These are phyloP conservation scores for Puffinus mauretanicus DNA, from an alignment of 2,113 vertebrate genomes.

Conservation along the genomic window DNA sequence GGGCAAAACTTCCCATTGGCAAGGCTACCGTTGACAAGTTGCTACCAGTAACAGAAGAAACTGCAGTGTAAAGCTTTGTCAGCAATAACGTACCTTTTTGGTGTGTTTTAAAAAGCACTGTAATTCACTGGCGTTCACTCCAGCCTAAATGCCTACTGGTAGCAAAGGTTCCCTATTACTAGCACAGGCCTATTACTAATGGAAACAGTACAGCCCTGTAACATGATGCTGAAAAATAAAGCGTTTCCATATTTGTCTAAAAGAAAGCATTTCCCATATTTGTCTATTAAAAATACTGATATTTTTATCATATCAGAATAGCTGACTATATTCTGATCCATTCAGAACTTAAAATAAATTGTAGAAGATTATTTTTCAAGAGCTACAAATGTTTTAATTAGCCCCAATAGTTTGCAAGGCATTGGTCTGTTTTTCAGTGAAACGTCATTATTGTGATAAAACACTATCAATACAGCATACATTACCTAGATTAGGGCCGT, in stretches of 20 bases:
- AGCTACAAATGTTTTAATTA: not conserved
- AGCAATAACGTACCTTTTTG: not conserved
- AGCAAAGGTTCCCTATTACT: not conserved
- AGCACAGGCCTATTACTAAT: not conserved
- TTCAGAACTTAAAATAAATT: not conserved
- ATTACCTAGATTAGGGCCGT: not conserved
- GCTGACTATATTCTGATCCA: not conserved
- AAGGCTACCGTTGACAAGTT: not conserved
- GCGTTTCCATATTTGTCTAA: not conserved
- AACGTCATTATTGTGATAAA: not conserved
- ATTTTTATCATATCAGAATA: not conserved
- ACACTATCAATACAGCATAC: not conserved
- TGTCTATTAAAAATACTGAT: not conserved
- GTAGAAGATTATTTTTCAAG: not conserved
- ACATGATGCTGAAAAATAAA: not conserved
- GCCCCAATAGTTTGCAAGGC: not conserved
- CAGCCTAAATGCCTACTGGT: not conserved
- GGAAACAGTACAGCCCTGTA: not conserved
- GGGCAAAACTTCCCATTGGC: not conserved
- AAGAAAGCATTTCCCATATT: not conserved
- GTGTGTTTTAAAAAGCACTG: not conserved
- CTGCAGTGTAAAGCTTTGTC: not conserved
- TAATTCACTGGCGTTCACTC: not conserved
- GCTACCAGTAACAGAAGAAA: not conserved
- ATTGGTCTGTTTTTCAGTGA: not conserved